Base-by-base conservation (phyloP, 1,140 invertebrate species). In the Aphelinus atriplicis region DNA sequence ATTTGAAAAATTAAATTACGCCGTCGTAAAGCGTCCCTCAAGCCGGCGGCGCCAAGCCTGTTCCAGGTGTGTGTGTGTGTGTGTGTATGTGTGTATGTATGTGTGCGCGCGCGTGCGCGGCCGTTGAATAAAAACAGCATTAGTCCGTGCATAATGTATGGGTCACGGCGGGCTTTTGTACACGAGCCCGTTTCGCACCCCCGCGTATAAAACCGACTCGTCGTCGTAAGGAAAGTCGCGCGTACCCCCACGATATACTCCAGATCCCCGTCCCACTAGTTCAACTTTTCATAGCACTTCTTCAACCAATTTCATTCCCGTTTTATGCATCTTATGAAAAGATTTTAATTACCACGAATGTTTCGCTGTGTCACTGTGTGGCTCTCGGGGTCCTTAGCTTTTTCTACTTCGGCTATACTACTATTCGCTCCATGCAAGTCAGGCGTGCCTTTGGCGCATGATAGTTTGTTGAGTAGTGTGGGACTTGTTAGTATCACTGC, bases 1-100 rank as follows among this genome's bases (percentile, higher is more conserved):
- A 86, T 86, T 84, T 86, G 85, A 86, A 85, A 86, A 86, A 85
- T 86, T 85, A 86, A 86, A 86, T 86, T 86, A 86, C 85, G 85
- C 85, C 82, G 79, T 83, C 83, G 82, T 86, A 86, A 86, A 86
- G 81, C 80, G 82, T 45, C 62, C 46, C 62, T n/a, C 7, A 53
- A 53, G 51, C 9, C 26, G 57, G 75, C 57, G 45, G 26, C 26
- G 26, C 26, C 26, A 26, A 26, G 26, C 26, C 26, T 26, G 26
- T 26, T 26, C 26, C 26, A 26, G 26, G 26, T 26, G 26, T 26
- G 26, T 26, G 26, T 26, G 26, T 26, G 26, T 26, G 26, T 26
- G 26, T 26, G 43, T 69, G 53, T n/a, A 53, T 63, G 48, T 46
- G 42, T 47, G 57, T 73, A 47, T 61, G 26, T 55, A 47, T n/a